Evolutionary conservation across 2,113 vertebrate species (phyloP).

Genomic region (Edolisoma coerulescens): DNA sequence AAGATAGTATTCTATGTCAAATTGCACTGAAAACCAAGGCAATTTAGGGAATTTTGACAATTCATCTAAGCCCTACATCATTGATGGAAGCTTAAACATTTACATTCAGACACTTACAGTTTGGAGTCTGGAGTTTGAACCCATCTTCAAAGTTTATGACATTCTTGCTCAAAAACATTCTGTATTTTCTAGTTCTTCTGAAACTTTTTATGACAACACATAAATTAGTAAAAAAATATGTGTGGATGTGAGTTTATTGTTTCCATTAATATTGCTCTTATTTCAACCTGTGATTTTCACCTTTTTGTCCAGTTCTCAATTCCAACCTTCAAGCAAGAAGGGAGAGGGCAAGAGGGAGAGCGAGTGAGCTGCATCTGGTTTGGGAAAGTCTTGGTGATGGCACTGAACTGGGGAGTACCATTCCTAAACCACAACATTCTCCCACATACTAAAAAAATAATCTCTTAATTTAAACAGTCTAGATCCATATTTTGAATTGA

Average conservation of each 20-base stretch:
- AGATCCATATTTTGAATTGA: background rate
- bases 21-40: background rate
- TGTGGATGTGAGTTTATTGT: accelerated
- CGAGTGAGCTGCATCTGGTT: accelerated
- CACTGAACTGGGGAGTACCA: background rate
- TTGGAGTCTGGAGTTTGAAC: background rate
- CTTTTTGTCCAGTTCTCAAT: background rate
- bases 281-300: background rate
- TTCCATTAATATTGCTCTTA: background rate
- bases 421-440: background rate
- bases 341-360: background rate
- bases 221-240: background rate
- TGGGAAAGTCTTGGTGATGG: background rate
- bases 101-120: background rate
- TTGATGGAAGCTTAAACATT: background rate
- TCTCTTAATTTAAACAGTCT: background rate
- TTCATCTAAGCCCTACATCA: background rate
- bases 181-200: background rate
- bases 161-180: background rate
- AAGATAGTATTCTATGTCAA: background rate
- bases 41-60: background rate
- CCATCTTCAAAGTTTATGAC: background rate
- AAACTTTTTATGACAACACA: background rate
- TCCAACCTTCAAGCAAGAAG: background rate
- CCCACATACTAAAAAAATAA: background rate